phyloP scores from a whole-genome alignment of 1,140 invertebrate species.

The Brachionus manjavacas region DNA sequence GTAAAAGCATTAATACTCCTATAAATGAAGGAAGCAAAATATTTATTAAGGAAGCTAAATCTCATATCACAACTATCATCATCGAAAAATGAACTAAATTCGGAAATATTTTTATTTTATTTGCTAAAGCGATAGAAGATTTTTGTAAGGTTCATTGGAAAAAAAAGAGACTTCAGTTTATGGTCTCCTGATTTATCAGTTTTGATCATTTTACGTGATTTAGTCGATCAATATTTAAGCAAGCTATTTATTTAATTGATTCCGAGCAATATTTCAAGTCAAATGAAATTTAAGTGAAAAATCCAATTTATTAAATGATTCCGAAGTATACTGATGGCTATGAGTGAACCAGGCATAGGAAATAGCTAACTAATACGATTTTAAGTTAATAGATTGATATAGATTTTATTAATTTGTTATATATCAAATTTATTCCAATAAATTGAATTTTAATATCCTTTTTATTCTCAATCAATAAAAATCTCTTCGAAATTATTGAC shows the following conservation, averaged over 20 bases:
- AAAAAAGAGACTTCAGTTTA: background rate
- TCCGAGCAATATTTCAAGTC: background rate
- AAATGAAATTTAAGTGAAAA: background rate
- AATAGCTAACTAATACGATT: background rate
- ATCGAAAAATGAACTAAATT: background rate
- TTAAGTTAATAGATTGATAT: background rate
- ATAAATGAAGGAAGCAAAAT: background rate
- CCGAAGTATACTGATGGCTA: background rate
- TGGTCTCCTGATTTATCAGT: background rate
- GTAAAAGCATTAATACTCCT: background rate
- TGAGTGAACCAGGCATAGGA: background rate
- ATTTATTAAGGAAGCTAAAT: slow-evolving; percentile 7
- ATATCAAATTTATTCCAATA: slow-evolving; percentile 20
- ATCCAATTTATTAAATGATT: background rate
- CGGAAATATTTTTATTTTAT: slow-evolving; percentile 14
- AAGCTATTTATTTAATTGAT: background rate
- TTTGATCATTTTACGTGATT: background rate
- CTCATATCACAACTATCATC: background rate
- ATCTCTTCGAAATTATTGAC: background rate
- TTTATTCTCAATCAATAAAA: background rate
- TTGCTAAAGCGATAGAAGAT: background rate
- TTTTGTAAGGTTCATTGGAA: background rate
- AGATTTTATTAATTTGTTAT: slow-evolving; percentile 21
- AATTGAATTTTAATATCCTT: slow-evolving; percentile 35
- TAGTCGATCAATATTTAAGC: background rate